Evolutionary conservation across 1,140 invertebrate species (phyloP).

Genomic region (Bombus superbus): DNA sequence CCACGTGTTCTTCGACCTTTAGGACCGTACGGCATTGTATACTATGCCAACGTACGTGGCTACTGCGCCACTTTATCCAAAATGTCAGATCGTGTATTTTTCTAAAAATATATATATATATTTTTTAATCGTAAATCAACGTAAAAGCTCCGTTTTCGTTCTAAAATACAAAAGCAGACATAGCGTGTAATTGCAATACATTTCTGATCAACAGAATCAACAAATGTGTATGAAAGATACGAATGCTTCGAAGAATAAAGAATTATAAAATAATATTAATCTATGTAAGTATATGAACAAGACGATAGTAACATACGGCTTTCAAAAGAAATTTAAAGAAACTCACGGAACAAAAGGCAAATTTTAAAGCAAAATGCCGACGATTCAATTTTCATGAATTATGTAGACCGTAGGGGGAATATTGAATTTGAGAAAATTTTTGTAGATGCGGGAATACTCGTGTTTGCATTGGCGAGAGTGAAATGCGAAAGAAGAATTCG

Average conservation of each 20-base stretch:
- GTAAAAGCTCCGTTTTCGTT: neutral
- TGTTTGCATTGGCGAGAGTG: constrained; percentile 46
- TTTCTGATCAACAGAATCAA: too few species aligned
- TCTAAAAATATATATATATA: neutral
- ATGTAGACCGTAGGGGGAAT: constrained; percentile 78
- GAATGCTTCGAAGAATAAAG: too few species aligned
- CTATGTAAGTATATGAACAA: too few species aligned
- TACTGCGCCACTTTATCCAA: constrained; percentile 1
- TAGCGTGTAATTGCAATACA: too few species aligned
- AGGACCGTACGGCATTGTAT: constrained; percentile 57
- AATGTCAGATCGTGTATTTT: constrained; percentile 36
- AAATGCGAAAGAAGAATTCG: constrained; percentile 50
- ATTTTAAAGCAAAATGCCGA: constrained; percentile 68
- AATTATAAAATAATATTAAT: too few species aligned
- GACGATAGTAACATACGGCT: neutral
- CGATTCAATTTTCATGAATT: constrained; percentile 81
- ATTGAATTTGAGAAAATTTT: constrained; percentile 80
- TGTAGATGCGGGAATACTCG: constrained; percentile 58
- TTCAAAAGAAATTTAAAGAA: neutral
- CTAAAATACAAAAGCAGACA: neutral
- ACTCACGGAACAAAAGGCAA: neutral
- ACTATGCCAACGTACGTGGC: constrained; percentile 44
- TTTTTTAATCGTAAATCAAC: neutral
- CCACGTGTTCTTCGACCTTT: constrained; percentile 72
- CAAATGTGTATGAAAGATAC: too few species aligned